Percentiles rank a stretch among this genome's conserved stretches.
Evolutionary conservation across 2,113 vertebrate genomes (phyloP).

Genomic region (Erinaceus europaeus): DNA sequence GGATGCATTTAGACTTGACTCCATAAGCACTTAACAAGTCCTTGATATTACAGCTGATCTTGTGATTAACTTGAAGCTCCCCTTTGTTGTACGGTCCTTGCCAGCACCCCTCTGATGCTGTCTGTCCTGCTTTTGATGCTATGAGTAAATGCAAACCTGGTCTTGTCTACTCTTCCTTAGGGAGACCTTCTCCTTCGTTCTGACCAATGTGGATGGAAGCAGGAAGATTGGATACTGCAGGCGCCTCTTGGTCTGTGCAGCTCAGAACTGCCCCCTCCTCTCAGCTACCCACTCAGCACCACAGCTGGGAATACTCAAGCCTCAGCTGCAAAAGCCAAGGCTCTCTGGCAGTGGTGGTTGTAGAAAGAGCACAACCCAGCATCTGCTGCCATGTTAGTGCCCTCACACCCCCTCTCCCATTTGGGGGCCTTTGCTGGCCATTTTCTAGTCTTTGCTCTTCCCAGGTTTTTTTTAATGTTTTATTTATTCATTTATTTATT

Average conservation of each 20-base stretch:
- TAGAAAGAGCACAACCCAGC: neutral
- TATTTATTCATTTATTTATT: no score
- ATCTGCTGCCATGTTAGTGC: neutral
- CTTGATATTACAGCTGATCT: neutral
- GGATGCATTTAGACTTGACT: neutral
- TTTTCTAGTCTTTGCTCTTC: no score
- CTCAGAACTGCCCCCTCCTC: accelerated
- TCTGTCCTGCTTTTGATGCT: neutral
- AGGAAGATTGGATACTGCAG: constrained; percentile 96
- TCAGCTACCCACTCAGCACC: neutral
- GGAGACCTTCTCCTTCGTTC: constrained; percentile 96
- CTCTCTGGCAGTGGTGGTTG: neutral
- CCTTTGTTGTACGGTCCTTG: neutral
- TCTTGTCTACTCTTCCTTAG: constrained; percentile 78
- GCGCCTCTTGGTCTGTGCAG: constrained; percentile 86
- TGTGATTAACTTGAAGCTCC: neutral
- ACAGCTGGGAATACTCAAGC: neutral
- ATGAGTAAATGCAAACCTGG: neutral
- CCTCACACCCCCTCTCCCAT: neutral
- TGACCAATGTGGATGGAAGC: constrained; percentile 95
- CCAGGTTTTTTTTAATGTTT: no score
- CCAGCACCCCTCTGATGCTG: neutral
- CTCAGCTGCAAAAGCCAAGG: neutral
- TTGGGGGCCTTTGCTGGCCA: neutral
- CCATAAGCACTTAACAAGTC: neutral